Evolutionary conservation across 2,797 vertebrate genomes (phyloP).

Genomic region (Phalanger gymnotis): DNA sequence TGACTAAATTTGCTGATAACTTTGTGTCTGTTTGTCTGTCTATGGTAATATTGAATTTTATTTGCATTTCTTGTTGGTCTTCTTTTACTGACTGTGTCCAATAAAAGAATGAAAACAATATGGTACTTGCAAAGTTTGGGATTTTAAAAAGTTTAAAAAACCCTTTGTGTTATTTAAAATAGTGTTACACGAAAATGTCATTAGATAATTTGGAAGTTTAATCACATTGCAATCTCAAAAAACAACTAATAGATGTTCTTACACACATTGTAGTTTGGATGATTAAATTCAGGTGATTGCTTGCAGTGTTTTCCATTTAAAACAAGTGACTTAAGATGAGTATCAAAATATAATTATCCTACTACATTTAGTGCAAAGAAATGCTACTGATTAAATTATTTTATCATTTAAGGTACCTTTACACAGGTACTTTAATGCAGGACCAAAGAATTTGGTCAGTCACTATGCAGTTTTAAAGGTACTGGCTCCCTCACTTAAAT

Average conservation of each 20-base stretch:
- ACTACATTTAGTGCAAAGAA: not conserved
- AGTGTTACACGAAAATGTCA: constrained; percentile 4
- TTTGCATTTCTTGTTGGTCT: constrained; percentile 5
- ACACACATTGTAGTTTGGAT: not conserved
- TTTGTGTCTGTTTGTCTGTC: constrained; percentile 14
- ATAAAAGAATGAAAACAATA: constrained; percentile 25
- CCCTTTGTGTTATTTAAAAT: constrained; percentile 7
- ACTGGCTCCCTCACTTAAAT: constrained; percentile 31
- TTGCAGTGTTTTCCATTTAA: not conserved
- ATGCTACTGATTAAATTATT: not conserved
- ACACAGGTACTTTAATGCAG: fast-evolving
- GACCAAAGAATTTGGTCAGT: not conserved
- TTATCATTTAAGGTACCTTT: not conserved
- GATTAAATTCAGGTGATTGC: not conserved
- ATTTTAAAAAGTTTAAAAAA: not conserved
- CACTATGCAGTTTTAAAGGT: not conserved
- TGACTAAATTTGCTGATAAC: not conserved
- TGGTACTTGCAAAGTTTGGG: not conserved
- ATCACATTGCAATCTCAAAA: constrained; percentile 46
- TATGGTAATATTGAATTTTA: not conserved
- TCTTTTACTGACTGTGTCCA: constrained; percentile 12
- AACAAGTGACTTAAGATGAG: not conserved
- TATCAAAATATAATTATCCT: not conserved
- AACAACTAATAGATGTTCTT: not conserved
- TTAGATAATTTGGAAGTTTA: not conserved